Evolutionary conservation across 1,140 invertebrate species (phyloP), one percentile per base, ranked within the genome.

Genomic region (Maconellicoccus hirsutus): DNA sequence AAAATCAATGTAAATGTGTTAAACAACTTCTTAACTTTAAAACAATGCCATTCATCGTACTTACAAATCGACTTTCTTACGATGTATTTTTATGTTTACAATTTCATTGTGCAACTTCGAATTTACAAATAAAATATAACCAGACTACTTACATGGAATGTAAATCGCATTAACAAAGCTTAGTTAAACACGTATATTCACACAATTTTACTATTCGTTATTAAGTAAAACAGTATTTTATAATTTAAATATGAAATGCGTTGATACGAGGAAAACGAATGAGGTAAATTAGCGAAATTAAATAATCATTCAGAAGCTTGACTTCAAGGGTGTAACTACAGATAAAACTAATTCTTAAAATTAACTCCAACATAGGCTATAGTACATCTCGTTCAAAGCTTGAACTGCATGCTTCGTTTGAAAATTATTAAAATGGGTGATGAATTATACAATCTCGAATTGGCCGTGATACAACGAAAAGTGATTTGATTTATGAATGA

Each of bases 201-300:
- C 61, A 66, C 21, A 66, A n/a, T n/a, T 23, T 66, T 23, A 26
- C 21, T 26, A 66, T 25, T 66, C 61, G 61, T 66, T 66, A 66
- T 23, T 25, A 66, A 66, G 10, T 66, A 66, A 66, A 66, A 26
- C 21, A 16, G 25, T 25, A 26, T 2, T 61, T 61, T 66, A 23
- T 66, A 25, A 25, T 66, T 25, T 14, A 66, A 66, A 66, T 23
- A 25, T 10, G 19, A 66, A 66, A 66, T 23, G 61, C 61, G 10
- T 52, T 26, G 25, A 23, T 66, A 26, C 16, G 21, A 59, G 10
- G 21, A 66, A 66, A 66, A 66, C 61, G 61, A 66, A 66, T 25
- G 25, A 25, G 61, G 61, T 66, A 66, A 23, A 66, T 6, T 14
- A 66, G 61, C 25, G 25, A 66, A 59, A 66, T 66, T 10, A 26